Evolutionary conservation across 2,888 invertebrate genomes (phyloP).

Genomic region (Plemyria rubiginata): DNA sequence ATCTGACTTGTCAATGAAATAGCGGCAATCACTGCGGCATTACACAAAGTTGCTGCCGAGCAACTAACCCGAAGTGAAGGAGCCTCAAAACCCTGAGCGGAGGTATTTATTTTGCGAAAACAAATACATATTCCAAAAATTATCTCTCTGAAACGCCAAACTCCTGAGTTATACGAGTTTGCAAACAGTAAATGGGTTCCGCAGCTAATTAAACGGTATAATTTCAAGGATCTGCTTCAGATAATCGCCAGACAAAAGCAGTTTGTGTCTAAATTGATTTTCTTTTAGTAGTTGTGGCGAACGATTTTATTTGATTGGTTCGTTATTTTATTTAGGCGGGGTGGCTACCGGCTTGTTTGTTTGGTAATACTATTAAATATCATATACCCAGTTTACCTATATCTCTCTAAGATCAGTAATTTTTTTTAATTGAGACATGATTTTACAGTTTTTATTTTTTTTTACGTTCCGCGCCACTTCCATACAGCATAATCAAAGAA

Average conservation of each 20-base stretch:
- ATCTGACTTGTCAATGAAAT: too few relatives aligned
- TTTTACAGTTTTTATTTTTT: too few relatives aligned
- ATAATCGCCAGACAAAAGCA: conserved; percentile 38
- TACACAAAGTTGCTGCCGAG: conserved; percentile 2
- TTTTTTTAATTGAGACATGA: too few relatives aligned
- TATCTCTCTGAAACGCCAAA: conserved; percentile 30
- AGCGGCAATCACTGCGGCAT: not conserved
- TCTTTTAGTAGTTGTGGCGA: not conserved
- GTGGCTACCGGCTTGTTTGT: too few relatives aligned
- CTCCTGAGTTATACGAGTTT: conserved; percentile 35
- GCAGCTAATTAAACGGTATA: conserved; percentile 40
- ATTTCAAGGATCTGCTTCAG: conserved; percentile 35
- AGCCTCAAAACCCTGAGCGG: conserved; percentile 1
- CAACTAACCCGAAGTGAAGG: not conserved
- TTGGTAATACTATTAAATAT: too few relatives aligned
- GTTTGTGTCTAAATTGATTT: conserved; percentile 20
- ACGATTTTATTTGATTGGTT: conserved; percentile 14
- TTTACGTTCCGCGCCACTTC: too few relatives aligned
- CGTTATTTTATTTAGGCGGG: not conserved
- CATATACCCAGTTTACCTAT: too few relatives aligned
- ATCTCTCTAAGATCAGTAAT: too few relatives aligned
- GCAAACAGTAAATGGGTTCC: conserved; percentile 34
- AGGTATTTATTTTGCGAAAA: conserved; percentile 36
- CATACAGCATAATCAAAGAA: too few relatives aligned
- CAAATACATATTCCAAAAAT: conserved; percentile 36